These are phyloP conservation scores for Lordiphosa stackelbergi DNA, from an alignment of 1,140 invertebrate species.

Conservation along the genomic window DNA sequence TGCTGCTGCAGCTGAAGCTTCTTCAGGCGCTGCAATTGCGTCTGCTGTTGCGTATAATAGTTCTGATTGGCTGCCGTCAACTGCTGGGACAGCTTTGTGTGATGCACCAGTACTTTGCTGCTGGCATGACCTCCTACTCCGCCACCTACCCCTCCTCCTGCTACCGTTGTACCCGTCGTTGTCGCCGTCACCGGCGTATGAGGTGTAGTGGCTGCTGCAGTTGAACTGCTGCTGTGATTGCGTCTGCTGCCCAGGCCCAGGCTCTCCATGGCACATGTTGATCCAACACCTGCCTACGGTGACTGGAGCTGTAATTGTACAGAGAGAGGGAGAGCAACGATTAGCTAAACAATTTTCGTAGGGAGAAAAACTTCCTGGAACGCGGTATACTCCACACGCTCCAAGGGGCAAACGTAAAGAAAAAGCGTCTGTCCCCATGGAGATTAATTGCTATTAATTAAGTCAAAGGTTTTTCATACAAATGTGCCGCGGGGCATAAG, in stretches of 20 bases:
- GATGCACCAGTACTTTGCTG: conserved; percentile 38
- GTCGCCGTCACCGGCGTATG: conserved; percentile 15
- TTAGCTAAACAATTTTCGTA: conserved; percentile 3
- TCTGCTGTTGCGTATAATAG: conserved; percentile 71
- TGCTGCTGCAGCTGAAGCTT: conserved; percentile 51
- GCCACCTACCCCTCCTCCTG: conserved; percentile 9
- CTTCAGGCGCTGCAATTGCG: conserved; percentile 63
- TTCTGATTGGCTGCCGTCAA: conserved; percentile 63
- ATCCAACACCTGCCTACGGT: conserved; percentile 10
- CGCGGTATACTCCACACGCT: not conserved
- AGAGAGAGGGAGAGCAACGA: not conserved
- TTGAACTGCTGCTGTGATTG: conserved; percentile 28
- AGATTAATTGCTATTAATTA: conserved; percentile 37
- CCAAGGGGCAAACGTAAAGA: conserved; percentile 2
- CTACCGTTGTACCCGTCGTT: conserved; percentile 22
- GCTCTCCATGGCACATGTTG: conserved; percentile 76
- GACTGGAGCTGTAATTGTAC: conserved; percentile 22
- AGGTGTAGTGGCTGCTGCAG: conserved; percentile 21
- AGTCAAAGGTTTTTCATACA: conserved; percentile 2
- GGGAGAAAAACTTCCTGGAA: too few species aligned
- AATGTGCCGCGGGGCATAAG: conserved; percentile 5
- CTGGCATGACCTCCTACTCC: conserved; percentile 11
- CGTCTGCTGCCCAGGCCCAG: conserved; percentile 68
- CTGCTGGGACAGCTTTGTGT: conserved; percentile 32
- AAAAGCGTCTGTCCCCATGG: conserved; percentile 18